These are phyloP conservation scores for Isichthys henryi DNA, from an alignment of 2,113 vertebrate genomes.

Conservation along the genomic window DNA sequence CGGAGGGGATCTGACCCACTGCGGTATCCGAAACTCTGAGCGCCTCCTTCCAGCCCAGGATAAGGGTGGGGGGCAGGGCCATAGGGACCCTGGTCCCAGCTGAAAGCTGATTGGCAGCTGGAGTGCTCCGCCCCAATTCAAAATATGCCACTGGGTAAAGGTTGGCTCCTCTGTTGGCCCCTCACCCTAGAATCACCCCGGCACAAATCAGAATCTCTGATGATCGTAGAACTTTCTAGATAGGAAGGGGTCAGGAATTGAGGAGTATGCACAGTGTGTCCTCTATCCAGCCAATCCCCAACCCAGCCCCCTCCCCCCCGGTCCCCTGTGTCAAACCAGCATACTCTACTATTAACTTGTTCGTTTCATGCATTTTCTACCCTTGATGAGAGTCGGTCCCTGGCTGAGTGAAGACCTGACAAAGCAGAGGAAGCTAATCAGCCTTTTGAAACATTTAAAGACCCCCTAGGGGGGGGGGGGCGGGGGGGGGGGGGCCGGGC, in stretches of 20 bases:
- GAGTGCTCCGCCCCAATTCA: background rate
- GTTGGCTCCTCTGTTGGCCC: background rate
- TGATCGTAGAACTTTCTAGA: constrained; percentile 39
- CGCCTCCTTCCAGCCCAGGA: background rate
- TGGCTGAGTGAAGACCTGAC: constrained; percentile 42
- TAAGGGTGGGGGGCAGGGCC: background rate
- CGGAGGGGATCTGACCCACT: background rate
- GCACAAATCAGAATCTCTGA: constrained; percentile 54
- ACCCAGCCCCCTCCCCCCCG: background rate
- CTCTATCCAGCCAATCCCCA: background rate
- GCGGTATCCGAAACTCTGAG: too few species aligned
- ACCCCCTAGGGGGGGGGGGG: too few species aligned
- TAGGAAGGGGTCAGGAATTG: constrained; percentile 33
- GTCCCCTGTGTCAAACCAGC: background rate
- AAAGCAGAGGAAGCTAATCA: constrained; percentile 48
- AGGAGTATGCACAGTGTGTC: constrained; percentile 10
- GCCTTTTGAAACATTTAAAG: constrained; percentile 44
- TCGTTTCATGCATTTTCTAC: constrained; percentile 47
- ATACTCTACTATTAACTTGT: constrained; percentile 11
- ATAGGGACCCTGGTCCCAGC: background rate
- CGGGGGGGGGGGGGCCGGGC: too few species aligned
- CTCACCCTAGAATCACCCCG: constrained; percentile 30
- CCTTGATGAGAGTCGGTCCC: constrained; percentile 40
- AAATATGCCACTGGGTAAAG: background rate
- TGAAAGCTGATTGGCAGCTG: background rate